Evolutionary conservation across 1,140 invertebrate species (phyloP).

Genomic region (Drosophila sturtevanti): DNA sequence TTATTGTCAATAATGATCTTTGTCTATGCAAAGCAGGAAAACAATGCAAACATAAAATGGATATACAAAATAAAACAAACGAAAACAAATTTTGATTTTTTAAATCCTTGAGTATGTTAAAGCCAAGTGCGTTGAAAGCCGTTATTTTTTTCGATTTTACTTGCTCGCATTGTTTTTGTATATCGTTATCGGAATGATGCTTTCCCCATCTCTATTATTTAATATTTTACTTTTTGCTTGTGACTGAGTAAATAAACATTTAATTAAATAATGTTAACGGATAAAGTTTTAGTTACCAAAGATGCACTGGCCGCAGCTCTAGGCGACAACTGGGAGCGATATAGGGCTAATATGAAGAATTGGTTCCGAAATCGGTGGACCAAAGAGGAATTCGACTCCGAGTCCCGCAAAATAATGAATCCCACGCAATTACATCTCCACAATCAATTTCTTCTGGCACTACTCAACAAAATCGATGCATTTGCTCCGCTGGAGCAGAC

Average conservation of each 20-base stretch:
- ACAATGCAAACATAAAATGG: not conserved
- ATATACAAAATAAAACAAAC: not conserved
- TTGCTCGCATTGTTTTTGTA: not conserved
- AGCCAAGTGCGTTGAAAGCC: not conserved
- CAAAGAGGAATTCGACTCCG: constrained; percentile 91
- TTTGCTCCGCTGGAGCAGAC: constrained; percentile 83
- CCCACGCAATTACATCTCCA: constrained; percentile 90
- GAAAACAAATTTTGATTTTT: not conserved
- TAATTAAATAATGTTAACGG: constrained; percentile 56
- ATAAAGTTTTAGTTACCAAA: constrained; percentile 83
- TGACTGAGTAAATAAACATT: not conserved
- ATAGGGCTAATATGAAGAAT: constrained; percentile 88
- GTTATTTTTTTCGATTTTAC: not conserved
- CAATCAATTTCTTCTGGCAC: constrained; percentile 91
- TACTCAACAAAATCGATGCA: constrained; percentile 90
- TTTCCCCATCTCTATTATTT: not conserved
- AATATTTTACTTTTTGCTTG: not conserved
- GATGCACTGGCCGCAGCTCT: constrained; percentile 86
- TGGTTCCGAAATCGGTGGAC: constrained; percentile 90
- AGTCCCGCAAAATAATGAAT: constrained; percentile 88
- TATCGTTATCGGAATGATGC: not conserved
- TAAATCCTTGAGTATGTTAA: too few relatives aligned
- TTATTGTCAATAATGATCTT: not conserved
- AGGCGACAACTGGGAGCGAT: constrained; percentile 87
- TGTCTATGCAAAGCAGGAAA: constrained; percentile 2